phyloP scores from a whole-genome alignment of 2,888 invertebrate genomes.

The Sycophila texana region DNA sequence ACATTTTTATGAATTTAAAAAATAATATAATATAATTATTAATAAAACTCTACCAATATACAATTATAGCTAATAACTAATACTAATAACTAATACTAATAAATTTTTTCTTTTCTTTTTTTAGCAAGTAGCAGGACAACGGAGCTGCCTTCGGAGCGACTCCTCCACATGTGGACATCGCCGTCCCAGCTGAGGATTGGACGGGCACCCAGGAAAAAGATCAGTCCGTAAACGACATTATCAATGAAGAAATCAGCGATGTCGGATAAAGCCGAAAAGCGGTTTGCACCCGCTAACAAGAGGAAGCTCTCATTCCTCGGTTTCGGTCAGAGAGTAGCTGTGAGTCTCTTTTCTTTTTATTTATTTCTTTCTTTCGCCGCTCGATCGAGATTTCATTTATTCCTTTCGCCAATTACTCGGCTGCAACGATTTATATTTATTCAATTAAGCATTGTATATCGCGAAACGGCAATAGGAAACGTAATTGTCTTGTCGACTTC shows the following conservation, averaged over 20 bases:
- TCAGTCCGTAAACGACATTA: constrained; percentile 63
- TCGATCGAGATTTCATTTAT: too few species aligned
- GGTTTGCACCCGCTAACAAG: constrained; percentile 75
- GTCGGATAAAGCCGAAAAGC: constrained; percentile 64
- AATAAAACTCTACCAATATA: too few species aligned
- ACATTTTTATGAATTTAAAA: too few species aligned
- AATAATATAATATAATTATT: neutral
- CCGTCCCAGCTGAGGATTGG: constrained; percentile 74
- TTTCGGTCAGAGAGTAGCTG: constrained; percentile 80
- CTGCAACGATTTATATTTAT: too few species aligned
- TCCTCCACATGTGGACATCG: constrained; percentile 76
- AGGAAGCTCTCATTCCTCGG: constrained; percentile 86
- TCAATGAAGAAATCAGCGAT: constrained; percentile 61
- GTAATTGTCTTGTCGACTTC: too few species aligned
- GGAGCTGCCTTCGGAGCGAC: constrained; percentile 71
- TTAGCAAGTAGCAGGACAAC: constrained; percentile 69
- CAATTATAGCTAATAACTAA: too few species aligned
- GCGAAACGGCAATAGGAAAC: too few species aligned
- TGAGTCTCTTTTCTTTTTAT: constrained; percentile 61
- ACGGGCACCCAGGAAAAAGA: constrained; percentile 75
- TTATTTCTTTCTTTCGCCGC: neutral
- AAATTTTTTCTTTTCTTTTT: neutral
- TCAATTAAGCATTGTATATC: too few species aligned
- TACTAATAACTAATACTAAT: too few species aligned
- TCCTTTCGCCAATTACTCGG: too few species aligned